These are phyloP conservation scores for Ctenoplectra terminalis DNA, from an alignment of 1,140 invertebrate genomes.

Conservation along the genomic window DNA sequence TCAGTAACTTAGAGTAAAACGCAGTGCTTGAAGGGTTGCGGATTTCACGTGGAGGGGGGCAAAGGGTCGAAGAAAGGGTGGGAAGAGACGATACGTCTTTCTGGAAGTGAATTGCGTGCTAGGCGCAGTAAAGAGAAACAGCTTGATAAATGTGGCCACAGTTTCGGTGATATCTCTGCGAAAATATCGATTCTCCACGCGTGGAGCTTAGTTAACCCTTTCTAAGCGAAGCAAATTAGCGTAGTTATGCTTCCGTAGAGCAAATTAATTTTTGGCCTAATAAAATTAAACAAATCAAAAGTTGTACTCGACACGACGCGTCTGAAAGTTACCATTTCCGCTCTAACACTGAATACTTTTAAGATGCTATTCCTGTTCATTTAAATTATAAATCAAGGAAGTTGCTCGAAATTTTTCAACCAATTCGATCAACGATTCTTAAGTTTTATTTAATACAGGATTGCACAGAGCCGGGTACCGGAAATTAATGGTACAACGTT, in stretches of 20 bases:
- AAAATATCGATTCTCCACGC: conserved; percentile 32
- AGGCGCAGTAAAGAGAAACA: not conserved
- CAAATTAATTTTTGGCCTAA: not conserved
- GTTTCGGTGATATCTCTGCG: conserved; percentile 9
- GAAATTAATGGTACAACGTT: conserved; percentile 28
- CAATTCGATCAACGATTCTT: too few relatives aligned
- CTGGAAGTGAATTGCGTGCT: conserved; percentile 2
- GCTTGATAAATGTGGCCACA: conserved; percentile 11
- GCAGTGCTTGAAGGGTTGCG: not conserved
- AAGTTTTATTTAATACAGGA: not conserved
- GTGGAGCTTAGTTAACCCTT: not conserved
- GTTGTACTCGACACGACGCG: too few relatives aligned
- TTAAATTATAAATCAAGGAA: too few relatives aligned
- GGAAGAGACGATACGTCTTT: not conserved
- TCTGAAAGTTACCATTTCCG: not conserved
- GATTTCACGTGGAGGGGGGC: not conserved
- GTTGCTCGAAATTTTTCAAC: not conserved
- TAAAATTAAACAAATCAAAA: too few relatives aligned
- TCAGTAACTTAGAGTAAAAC: conserved; percentile 23
- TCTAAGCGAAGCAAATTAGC: too few relatives aligned
- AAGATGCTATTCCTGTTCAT: too few relatives aligned
- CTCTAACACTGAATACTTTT: not conserved
- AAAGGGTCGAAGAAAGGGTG: not conserved
- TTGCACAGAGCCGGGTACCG: not conserved
- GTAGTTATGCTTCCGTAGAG: too few relatives aligned